These are phyloP conservation scores for Axea sp. DNA, from an alignment of 2,888 invertebrate species.

Conservation along the genomic window DNA sequence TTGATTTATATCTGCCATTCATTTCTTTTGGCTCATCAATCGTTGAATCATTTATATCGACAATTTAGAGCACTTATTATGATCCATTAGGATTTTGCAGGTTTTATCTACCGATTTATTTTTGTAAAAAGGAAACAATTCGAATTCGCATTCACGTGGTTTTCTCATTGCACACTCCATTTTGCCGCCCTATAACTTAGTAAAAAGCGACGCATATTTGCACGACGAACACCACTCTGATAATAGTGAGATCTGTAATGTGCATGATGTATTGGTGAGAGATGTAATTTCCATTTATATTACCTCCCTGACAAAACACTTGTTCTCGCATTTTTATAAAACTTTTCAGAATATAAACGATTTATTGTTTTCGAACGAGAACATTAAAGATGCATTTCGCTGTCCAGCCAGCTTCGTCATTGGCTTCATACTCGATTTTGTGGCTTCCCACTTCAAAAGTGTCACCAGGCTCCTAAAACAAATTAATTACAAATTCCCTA, in stretches of 20 bases:
- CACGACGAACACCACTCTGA: constrained; percentile 48
- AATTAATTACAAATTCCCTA: constrained; percentile 31
- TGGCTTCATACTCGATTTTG: constrained; percentile 80
- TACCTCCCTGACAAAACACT: constrained; percentile 67
- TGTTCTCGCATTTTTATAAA: constrained; percentile 63
- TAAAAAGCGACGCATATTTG: constrained; percentile 47
- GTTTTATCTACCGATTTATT: constrained; percentile 11
- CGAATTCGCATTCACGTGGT: constrained; percentile 31
- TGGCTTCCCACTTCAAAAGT: constrained; percentile 79
- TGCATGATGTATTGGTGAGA: constrained; percentile 44
- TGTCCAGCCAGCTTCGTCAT: constrained; percentile 80
- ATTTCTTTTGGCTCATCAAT: constrained; percentile 21
- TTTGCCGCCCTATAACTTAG: constrained; percentile 41
- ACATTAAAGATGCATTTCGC: constrained; percentile 80
- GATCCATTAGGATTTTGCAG: constrained; percentile 24
- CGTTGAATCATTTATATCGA: constrained; percentile 8
- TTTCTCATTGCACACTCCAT: constrained; percentile 32
- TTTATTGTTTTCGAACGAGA: constrained; percentile 70
- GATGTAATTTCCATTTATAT: constrained; percentile 76
- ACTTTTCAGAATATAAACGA: constrained; percentile 48
- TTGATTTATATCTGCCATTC: constrained; percentile 19
- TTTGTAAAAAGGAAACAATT: constrained; percentile 30
- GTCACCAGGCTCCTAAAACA: constrained; percentile 78
- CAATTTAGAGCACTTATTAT: constrained; percentile 40
- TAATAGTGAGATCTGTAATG: constrained; percentile 67